Percentiles rank a stretch among this genome's conserved stretches.
These are phyloP conservation scores for Leucophenga varia DNA, from an alignment of 1,140 invertebrate genomes.

Conservation along the genomic window DNA sequence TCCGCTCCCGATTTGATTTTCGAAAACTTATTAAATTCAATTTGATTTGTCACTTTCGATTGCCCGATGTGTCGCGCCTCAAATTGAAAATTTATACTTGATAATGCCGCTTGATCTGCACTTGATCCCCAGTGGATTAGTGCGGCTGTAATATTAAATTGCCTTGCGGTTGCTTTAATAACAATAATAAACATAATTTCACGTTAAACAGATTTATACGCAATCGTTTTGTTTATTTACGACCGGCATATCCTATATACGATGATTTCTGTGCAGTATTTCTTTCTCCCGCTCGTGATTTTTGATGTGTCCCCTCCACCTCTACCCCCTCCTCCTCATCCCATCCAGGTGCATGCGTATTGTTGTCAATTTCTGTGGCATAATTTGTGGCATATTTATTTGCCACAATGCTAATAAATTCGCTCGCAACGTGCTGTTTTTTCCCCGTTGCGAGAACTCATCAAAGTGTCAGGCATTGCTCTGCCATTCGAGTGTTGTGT, in stretches of 20 bases:
- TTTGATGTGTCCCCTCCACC: no score
- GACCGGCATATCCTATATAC: constrained; percentile 10
- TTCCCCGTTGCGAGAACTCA: no score
- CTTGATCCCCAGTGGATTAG: constrained; percentile 53
- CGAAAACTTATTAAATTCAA: background rate
- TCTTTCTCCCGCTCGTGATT: constrained; percentile 2
- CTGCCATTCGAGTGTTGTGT: constrained; percentile 12
- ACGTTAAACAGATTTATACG: constrained; percentile 40
- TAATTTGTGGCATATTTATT: constrained; percentile 28
- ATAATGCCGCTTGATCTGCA: constrained; percentile 50
- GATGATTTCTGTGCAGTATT: constrained; percentile 26
- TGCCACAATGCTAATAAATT: background rate
- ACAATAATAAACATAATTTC: constrained; percentile 51
- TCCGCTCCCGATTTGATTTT: no score
- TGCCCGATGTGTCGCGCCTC: constrained; percentile 2
- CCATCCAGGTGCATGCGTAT: constrained; percentile 13
- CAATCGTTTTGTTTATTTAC: constrained; percentile 26
- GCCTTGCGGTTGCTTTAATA: constrained; percentile 46
- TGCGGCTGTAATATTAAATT: constrained; percentile 53
- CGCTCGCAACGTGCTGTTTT: no score
- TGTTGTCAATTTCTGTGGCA: constrained; percentile 21
- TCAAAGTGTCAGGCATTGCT: no score
- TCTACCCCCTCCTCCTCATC: no score
- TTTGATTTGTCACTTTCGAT: constrained; percentile 27
- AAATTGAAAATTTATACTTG: constrained; percentile 43